Percentiles rank a stretch among this genome's conserved stretches.
phyloP scores from a whole-genome alignment of 92 coral and sea anemone genomes.

The Zoanthus solanderi region DNA sequence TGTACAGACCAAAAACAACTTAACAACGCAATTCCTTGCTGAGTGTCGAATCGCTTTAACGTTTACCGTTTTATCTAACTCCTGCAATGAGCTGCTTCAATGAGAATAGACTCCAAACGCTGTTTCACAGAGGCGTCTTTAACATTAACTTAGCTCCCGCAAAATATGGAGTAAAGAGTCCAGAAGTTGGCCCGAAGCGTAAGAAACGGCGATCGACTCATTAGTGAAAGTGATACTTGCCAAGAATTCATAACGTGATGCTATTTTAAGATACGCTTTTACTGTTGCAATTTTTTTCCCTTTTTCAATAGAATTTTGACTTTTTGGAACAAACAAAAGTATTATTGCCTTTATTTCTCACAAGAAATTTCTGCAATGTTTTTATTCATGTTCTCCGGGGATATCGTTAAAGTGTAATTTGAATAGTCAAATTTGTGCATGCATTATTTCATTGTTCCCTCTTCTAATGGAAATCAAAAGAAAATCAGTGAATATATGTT shows the following conservation, averaged over 20 bases:
- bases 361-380: too few species aligned
- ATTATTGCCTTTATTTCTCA: conserved; percentile 2
- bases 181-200: too few species aligned
- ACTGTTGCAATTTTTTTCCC: not conserved
- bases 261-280: too few species aligned
- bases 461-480: too few species aligned
- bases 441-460: too few species aligned
- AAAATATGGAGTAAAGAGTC: not conserved
- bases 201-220: too few species aligned
- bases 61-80: conserved; percentile 3
- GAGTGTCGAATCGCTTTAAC: conserved; percentile 31
- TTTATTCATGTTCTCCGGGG: too few species aligned
- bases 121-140: not conserved
- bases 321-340: not conserved
- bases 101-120: not conserved
- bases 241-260: too few species aligned
- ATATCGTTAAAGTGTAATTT: too few species aligned
- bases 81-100: not conserved
- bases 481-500: too few species aligned
- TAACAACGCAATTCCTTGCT: conserved; percentile 30
- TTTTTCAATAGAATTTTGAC: not conserved
- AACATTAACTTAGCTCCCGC: not conserved
- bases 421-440: too few species aligned
- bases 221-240: too few species aligned
- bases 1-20: conserved; percentile 43